Evolutionary conservation across 2,888 invertebrate genomes (phyloP), one percentile per base, ranked within the genome.

Genomic region (Spilarctia lutea): DNA sequence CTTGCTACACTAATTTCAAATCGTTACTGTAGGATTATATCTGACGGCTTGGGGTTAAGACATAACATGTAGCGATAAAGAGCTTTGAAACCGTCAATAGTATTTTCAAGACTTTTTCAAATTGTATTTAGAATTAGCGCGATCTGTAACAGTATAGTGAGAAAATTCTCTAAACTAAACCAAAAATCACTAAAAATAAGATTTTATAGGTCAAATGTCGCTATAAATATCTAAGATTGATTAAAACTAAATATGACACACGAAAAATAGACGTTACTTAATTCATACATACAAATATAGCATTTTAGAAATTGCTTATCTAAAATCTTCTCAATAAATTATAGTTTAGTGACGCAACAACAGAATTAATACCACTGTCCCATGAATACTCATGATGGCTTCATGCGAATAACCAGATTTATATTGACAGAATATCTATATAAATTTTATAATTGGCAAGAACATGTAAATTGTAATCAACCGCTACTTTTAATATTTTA

Each of bases 1-100:
- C 86, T 87, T 83, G 73, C 72, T 83, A 82, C 86, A 89, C 88
- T 87, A 86, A 88, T 89, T 83, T 88, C 83, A 86, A 84, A 81
- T 80, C 66, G 83, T 83, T 85, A 81, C 77, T 80, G 77, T 80
- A 65, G 68, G 65, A 18, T 80, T 79, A 77, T 84, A 81, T 84
- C 74, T 76, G 77, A 76, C 76, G 42, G 71, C 80, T 35, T 70
- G 75, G 65, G 35, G 67, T 35, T 68, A 79, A 82, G 74, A 48
- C 0, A 33, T 75, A 74, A 69, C 74, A 52, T 69, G 63, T 0
- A 73, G 83, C 81, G 77, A 27, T 71, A 10, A 48, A 65, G 24
- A 4, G 27, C 56, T 60, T 60, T 60, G 7, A 52, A 48, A 48
- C 20, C 20, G 6, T 48, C 48, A 48, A 6, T 8, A 24, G 24